A percentile compares a stretch with the other conserved stretches of the same genome.
phyloP scores from a whole-genome alignment of 2,113 vertebrate genomes.

The Ammospiza nelsoni region DNA sequence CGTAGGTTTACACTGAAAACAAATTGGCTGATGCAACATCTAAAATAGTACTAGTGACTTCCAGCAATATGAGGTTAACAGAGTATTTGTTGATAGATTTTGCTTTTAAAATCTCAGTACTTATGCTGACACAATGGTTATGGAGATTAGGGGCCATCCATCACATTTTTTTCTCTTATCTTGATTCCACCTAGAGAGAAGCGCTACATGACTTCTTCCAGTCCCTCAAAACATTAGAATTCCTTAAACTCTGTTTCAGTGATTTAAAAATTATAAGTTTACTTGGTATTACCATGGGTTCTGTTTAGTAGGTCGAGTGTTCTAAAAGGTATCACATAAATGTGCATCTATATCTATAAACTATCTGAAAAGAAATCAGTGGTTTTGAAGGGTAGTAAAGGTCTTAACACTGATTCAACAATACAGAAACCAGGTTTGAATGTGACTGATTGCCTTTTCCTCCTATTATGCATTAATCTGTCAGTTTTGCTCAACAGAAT shows the following conservation, averaged over 20 bases:
- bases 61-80: not conserved
- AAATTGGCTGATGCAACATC: not conserved
- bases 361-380: not conserved
- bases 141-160: not conserved
- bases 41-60: not conserved
- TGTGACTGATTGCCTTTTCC: not conserved
- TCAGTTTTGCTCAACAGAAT: constrained; percentile 1
- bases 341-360: not conserved
- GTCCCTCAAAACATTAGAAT: not conserved
- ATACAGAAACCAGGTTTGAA: constrained; percentile 3
- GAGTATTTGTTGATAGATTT: not conserved
- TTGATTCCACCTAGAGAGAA: not conserved
- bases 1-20: not conserved
- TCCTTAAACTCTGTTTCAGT: not conserved
- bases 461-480: not conserved
- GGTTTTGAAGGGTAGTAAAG: not conserved
- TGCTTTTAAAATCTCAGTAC: not conserved
- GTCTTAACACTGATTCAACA: not conserved
- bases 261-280: not conserved
- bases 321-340: not conserved
- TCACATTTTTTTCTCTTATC: not conserved
- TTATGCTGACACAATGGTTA: not conserved
- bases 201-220: not conserved
- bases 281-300: not conserved
- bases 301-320: not conserved